Evolutionary conservation across 2,113 vertebrate genomes (phyloP), one percentile per base, ranked within the genome.

Genomic region (Tenrec ecaudatus): DNA sequence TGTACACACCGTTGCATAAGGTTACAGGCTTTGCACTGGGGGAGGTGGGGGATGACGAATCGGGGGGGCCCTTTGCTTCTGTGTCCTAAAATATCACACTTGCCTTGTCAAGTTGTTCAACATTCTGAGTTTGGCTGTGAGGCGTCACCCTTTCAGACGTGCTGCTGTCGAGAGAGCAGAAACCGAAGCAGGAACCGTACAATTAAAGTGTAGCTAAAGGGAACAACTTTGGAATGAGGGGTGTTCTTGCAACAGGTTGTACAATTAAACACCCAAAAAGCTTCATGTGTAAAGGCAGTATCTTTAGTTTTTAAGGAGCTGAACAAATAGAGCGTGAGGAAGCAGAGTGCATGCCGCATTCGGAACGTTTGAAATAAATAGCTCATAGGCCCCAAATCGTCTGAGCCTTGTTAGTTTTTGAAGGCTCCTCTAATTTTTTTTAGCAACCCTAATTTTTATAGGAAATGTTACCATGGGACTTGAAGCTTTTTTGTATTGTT

Each of bases 301-400:
- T 77, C 94, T 94, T 83, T 20, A n/a, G 58, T 27, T n/a, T 85
- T 89, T 64, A 73, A 68, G 53, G 92, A 53, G 4, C 57, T 80
- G 68, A 0, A 29, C 33, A 68, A 38, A 89, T 0, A 71, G 33
- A 43, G 82, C n/a, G 86, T 92, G 2, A 88, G 23, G 14, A 4
- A 71, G 7, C 80, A n/a, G 60, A 86, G 31, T 7, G 86, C 16
- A 62, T 40, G 4, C 15, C 82, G 68, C 93, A 83, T 62, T 89
- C 47, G 84, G 38, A 64, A 62, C 85, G 47, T 14, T 85, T 85
- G n/a, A 62, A 40, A 4, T 83, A 57, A 27, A 75, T n/a, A 86
- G 85, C 31, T 43, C 25, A 1, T 75, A 79, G 53, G 57, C 91
- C 60, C 33, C 68, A 91, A 75, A 94, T 92, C 86, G 2, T 60